Conservation (phyloP, 2,888 invertebrate species). For the Lycophotia porphyrea region DNA sequence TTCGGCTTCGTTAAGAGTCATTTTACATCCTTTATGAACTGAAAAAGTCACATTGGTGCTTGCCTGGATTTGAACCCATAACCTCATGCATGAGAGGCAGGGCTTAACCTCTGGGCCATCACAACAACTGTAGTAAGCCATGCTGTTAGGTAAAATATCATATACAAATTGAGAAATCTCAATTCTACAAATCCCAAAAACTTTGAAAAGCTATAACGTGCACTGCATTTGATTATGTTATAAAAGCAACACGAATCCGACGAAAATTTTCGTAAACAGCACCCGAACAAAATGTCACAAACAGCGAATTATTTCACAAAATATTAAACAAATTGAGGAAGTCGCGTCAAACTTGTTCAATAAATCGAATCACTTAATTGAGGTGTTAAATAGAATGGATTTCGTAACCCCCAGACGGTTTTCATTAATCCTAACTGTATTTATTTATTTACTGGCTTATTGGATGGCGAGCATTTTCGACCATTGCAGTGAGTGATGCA, state of each 20-base stretch:
- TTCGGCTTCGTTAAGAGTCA: no score
- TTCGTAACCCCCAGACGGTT: slow-evolving; percentile 72
- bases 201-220: background rate
- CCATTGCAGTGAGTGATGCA: background rate
- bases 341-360: slow-evolving; percentile 70
- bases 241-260: background rate
- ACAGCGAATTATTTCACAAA: slow-evolving; percentile 47
- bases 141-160: background rate
- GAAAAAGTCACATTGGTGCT: no score
- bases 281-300: slow-evolving; percentile 28
- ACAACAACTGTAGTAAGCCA: no score
- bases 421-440: slow-evolving; percentile 70
- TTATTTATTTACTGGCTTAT: slow-evolving; percentile 19
- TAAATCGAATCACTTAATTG: slow-evolving; percentile 79
- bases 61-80: no score
- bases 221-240: background rate
- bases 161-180: background rate
- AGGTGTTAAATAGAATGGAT: slow-evolving; percentile 78
- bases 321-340: slow-evolving; percentile 67
- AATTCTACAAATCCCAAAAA: background rate
- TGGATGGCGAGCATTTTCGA: background rate
- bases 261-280: slow-evolving; percentile 31
- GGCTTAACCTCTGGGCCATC: no score
- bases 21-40: no score
- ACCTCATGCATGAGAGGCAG: no score